Evolutionary conservation across 2,113 vertebrate genomes (phyloP), one percentile per base, ranked within the genome.

Genomic region (Megalops atlanticus): DNA sequence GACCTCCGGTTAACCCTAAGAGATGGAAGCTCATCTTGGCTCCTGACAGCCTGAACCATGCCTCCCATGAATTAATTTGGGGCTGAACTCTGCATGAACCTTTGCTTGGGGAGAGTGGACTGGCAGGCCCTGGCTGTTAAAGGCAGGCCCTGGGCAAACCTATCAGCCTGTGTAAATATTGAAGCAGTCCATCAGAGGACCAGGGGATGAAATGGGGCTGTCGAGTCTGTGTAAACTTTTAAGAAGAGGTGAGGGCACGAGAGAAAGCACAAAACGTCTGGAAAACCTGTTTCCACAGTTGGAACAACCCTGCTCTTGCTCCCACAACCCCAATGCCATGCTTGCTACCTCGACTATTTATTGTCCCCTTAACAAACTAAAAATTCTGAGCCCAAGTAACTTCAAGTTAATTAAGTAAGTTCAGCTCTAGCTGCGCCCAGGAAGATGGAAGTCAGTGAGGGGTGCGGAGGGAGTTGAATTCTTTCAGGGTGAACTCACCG

Each of bases 11-110:
- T 95, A 95, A 96, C 95, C 96, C 89, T 43, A 45, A 35, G 83
- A 88, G 79, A 92, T 86, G 72, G 85, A 83, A 88, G 85, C 88
- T 83, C 84, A 88, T 84, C 90, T 82, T 88, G 90, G 85, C 83
- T 90, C 83, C 83, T 92, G 92, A 92, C 92, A 89, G 89, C 84
- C 88, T 88, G 86, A 91, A 88, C 88, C 87, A 90, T 84, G 89
- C 85, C 89, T 91, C 85, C 90, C 90, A 84, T 90, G 91, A 91
- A 94, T 93, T 93, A 92, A 94, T 93, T 92, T 89, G 90, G 88
- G 89, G 82, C 87, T 97, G 96, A 97, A 97, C 95, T 97, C 89
- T 96, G 80, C 12, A 82, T 96, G 95, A 96, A 97, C 95, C 94
- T 77, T 87, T 87, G 92, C 92, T 87, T 78, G 89, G 89, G 89